A percentile compares a stretch with the other conserved stretches of the same genome.
phyloP scores from a whole-genome alignment of 1,140 invertebrate species.

The Choristoneura fumiferana region DNA sequence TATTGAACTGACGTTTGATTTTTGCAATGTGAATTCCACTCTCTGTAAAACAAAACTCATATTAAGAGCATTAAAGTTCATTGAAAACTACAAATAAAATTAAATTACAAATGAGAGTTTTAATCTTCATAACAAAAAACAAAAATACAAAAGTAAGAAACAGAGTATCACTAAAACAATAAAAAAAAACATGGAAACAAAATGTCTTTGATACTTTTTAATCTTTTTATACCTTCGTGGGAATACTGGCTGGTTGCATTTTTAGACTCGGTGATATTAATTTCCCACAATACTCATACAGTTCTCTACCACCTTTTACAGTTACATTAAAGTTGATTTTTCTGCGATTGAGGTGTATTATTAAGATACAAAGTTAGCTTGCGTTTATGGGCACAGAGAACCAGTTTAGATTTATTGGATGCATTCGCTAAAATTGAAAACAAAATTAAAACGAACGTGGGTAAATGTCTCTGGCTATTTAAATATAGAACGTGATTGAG shows the following conservation, averaged over 20 bases:
- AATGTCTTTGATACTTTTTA: slow-evolving; percentile 5
- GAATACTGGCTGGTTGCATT: background rate
- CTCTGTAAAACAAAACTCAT: too few species aligned
- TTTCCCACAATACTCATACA: background rate
- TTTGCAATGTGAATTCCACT: too few species aligned
- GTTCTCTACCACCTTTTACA: background rate
- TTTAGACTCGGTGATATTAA: slow-evolving; percentile 10
- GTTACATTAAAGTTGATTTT: background rate
- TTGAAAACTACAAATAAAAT: too few species aligned
- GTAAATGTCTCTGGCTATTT: background rate
- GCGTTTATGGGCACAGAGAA: slow-evolving; percentile 12
- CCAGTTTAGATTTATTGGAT: slow-evolving; percentile 17
- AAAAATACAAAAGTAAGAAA: background rate
- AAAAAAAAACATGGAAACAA: background rate
- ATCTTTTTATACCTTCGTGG: slow-evolving; percentile 1
- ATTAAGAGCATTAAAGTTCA: too few species aligned
- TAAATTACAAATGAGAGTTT: too few species aligned
- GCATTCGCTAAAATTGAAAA: slow-evolving; percentile 17
- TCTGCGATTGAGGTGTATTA: background rate
- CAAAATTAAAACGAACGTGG: slow-evolving; percentile 11
- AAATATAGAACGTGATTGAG: background rate
- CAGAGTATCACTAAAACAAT: background rate
- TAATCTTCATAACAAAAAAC: background rate
- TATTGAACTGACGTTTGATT: too few species aligned
- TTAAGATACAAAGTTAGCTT: background rate